Conservation (phyloP, 2,888 invertebrate genomes). For the Tyria jacobaeae region DNA sequence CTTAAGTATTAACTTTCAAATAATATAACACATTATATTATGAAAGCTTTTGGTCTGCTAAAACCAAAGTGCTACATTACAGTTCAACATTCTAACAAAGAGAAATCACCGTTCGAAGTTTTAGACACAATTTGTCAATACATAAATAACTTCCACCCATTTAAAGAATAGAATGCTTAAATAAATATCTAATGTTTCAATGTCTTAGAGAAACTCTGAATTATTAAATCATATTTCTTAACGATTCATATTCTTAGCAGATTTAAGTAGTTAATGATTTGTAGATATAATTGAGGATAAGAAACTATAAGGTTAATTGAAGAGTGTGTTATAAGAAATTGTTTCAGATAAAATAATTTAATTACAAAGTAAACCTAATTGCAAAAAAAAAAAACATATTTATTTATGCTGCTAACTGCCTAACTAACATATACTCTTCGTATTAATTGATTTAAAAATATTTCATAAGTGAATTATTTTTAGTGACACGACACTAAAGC, state of each 20-base stretch:
- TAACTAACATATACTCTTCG: too few relatives aligned
- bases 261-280: not conserved
- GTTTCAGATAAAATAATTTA: too few relatives aligned
- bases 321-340: too few relatives aligned
- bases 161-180: constrained; percentile 2
- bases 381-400: too few relatives aligned
- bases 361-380: too few relatives aligned
- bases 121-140: constrained; percentile 45
- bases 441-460: too few relatives aligned
- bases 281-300: too few relatives aligned
- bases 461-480: not conserved
- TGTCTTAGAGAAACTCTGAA: constrained; percentile 4
- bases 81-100: constrained; percentile 30
- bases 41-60: not conserved
- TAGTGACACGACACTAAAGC: not conserved
- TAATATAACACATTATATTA: not conserved
- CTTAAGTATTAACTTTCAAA: not conserved
- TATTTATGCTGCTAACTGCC: too few relatives aligned
- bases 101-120: constrained; percentile 23
- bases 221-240: not conserved
- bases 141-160: constrained; percentile 12
- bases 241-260: not conserved
- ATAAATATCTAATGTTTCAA: constrained; percentile 10
- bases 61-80: constrained; percentile 22
- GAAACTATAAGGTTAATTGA: too few relatives aligned